phyloP scores from a whole-genome alignment of 2,797 vertebrate genomes.

The Pteropus rufus region DNA sequence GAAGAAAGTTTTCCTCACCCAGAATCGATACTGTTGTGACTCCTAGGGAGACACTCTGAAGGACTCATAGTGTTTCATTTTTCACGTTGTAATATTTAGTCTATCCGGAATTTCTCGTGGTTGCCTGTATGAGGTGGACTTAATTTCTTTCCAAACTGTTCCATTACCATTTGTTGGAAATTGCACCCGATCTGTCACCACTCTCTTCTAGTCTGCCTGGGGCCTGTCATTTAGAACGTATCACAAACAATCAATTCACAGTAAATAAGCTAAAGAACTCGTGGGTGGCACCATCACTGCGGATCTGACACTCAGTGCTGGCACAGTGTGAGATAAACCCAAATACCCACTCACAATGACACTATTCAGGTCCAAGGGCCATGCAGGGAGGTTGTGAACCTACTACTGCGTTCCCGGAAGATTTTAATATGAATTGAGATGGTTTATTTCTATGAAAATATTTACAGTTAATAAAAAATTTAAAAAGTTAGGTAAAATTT shows the following conservation, averaged over 20 bases:
- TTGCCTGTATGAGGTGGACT: not conserved
- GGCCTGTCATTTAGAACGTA: not conserved
- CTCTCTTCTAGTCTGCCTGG: not conserved
- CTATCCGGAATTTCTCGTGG: not conserved
- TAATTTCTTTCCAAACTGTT: not conserved
- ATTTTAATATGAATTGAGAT: not conserved
- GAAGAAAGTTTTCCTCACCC: not conserved
- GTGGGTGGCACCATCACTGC: not conserved
- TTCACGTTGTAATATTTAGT: not conserved
- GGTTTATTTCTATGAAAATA: not conserved
- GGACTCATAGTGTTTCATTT: not conserved
- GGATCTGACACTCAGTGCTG: not conserved
- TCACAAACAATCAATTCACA: not conserved
- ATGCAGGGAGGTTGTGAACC: rapidly evolving
- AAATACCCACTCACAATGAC: not conserved
- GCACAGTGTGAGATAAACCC: not conserved
- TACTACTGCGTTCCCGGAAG: not conserved
- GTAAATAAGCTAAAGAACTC: not conserved
- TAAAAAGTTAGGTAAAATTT: not conserved
- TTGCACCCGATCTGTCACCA: not conserved
- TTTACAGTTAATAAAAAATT: not conserved
- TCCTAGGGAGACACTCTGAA: not conserved
- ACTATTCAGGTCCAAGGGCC: not conserved
- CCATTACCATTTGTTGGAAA: not conserved
- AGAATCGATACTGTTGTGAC: not conserved